phyloP scores from a whole-genome alignment of 2,888 invertebrate genomes.

The Tetropium fuscum region DNA sequence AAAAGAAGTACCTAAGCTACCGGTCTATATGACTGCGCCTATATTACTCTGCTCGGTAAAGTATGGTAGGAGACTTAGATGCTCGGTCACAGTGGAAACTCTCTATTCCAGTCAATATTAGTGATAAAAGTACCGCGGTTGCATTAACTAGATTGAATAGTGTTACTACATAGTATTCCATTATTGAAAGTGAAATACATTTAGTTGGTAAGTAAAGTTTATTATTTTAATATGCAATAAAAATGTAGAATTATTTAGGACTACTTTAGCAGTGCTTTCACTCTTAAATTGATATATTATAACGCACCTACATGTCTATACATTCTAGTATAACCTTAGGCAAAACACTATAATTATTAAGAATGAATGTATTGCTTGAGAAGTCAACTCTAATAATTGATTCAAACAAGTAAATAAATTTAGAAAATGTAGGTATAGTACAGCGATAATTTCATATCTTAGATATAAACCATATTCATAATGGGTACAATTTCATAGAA shows the following conservation, averaged over 20 bases:
- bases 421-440: too few relatives aligned
- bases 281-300: background rate
- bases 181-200: constrained; percentile 6
- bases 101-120: constrained; percentile 38
- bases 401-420: too few relatives aligned
- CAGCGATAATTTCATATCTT: too few relatives aligned
- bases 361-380: too few relatives aligned
- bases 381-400: too few relatives aligned
- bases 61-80: constrained; percentile 49
- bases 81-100: constrained; percentile 47
- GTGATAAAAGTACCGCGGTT: constrained; percentile 28
- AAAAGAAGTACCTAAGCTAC: constrained; percentile 2
- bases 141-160: constrained; percentile 14
- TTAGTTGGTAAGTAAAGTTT: background rate
- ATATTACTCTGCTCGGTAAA: constrained; percentile 14
- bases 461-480: too few relatives aligned
- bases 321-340: background rate
- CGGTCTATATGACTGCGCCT: constrained; percentile 11
- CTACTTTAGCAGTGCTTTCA: background rate
- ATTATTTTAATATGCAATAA: background rate
- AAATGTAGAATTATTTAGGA: background rate
- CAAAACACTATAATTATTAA: too few relatives aligned
- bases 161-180: constrained; percentile 9
- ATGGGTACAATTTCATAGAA: too few relatives aligned
- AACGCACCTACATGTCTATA: background rate